Evolutionary conservation across 2,113 vertebrate genomes (phyloP), one percentile per base, ranked within the genome.

Genomic region (Eulemur macaco): DNA sequence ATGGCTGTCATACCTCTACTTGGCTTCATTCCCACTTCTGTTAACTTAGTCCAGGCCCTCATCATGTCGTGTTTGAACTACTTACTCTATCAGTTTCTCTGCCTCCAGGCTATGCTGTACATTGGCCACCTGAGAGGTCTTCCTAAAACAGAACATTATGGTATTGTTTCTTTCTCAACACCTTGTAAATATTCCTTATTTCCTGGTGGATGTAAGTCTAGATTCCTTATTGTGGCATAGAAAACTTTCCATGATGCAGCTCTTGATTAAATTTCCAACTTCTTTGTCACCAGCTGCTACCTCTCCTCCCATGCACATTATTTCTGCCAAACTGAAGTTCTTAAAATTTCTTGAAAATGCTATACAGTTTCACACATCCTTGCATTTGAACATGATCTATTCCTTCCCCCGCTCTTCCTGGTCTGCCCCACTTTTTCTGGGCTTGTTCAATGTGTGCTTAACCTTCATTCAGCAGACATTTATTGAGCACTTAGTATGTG

Each of bases 241-340:
- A 45, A 78, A 66, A 42, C 45, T 69, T 76, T 25, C 71, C 39
- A 6, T 21, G 18, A n/a, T 92, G 86, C 74, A 93, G 39, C 64
- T 93, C 71, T 64, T 76, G 56, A 42, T 84, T 63, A 23, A 6
- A 1, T 42, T 54, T 52, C 77, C 37, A 58, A 8, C 34, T 71
- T 37, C 12, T 18, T 34, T 76, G 18, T 69, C 58, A 50, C 11
- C 8, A 66, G 82, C 47, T 31, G n/a, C 47, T 54, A 5, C 42
- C 42, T 54, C 42, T 58, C 45, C 47, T 95, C 82, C n/a, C 60
- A 31, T 29, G 52, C 15, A 74, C 34, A 76, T 54, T 42, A 60
- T 60, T 71, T 68, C 54, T 77, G 93, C 50, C 93, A 91, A 80
- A 78, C 37, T 82, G 60, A 94, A 56, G 68, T 94, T 66, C 18